These are phyloP conservation scores for Leptestheria dahalacensis DNA, from an alignment of 1,140 invertebrate species.

Conservation along the genomic window DNA sequence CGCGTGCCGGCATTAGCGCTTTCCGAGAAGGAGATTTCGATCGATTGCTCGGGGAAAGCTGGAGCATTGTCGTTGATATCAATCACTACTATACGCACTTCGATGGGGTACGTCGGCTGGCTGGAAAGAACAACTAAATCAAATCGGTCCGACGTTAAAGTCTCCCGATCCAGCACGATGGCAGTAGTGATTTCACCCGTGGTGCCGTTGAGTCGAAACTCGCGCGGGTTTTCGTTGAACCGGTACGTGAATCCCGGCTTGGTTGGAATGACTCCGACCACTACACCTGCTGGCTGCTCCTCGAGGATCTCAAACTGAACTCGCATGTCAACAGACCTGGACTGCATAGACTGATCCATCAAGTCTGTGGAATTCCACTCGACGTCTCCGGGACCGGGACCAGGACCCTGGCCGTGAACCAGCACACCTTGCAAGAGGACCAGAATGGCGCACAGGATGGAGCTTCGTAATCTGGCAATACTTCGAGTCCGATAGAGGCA, in stretches of 20 bases:
- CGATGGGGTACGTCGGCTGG: constrained; percentile 82
- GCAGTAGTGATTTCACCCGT: constrained; percentile 69
- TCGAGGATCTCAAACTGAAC: constrained; percentile 70
- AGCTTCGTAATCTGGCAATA: not conserved
- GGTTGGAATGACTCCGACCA: constrained; percentile 68
- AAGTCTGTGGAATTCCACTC: constrained; percentile 5
- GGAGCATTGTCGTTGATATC: constrained; percentile 84
- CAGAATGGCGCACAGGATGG: not conserved
- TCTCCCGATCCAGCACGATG: constrained; percentile 62
- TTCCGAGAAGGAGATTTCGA: constrained; percentile 74
- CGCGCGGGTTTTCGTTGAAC: constrained; percentile 73
- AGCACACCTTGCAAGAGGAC: constrained; percentile 17
- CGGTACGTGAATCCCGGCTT: constrained; percentile 75
- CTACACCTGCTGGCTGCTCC: constrained; percentile 59
- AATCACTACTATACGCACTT: constrained; percentile 66
- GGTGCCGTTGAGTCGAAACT: constrained; percentile 61
- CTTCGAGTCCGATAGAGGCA: not conserved
- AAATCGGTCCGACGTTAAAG: constrained; percentile 54
- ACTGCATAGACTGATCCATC: constrained; percentile 49
- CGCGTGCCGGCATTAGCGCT: constrained; percentile 73
- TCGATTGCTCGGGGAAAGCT: constrained; percentile 71
- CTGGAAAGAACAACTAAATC: constrained; percentile 78
- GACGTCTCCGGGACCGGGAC: constrained; percentile 20
- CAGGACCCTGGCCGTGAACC: constrained; percentile 25
- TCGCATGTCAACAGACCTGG: constrained; percentile 65